Evolutionary conservation across 2,888 invertebrate genomes (phyloP).

Genomic region (Ferrisia virgata): DNA sequence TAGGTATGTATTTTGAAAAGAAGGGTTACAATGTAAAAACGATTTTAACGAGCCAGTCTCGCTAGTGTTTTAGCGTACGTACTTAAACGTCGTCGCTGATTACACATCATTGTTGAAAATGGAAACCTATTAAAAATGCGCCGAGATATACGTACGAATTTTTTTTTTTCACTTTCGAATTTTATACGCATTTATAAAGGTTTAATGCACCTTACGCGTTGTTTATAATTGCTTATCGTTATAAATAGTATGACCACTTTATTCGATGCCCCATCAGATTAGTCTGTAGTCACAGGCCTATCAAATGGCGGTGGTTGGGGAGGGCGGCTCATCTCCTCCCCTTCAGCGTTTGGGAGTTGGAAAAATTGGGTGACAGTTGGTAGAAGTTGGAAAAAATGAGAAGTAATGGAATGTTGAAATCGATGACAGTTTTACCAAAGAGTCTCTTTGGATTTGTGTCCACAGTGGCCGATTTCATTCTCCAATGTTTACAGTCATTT

Average conservation of each 20-base stretch:
- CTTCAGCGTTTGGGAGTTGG: too few relatives aligned
- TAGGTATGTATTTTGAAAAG: neutral
- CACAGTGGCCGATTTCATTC: too few relatives aligned
- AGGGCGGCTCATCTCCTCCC: too few relatives aligned
- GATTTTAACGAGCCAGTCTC: constrained; percentile 37
- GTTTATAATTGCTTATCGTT: neutral
- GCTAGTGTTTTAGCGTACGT: neutral
- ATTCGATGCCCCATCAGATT: neutral
- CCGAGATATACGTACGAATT: neutral
- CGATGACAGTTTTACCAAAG: too few relatives aligned
- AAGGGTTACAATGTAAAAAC: constrained; percentile 11
- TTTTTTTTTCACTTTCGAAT: neutral
- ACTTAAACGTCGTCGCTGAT: constrained; percentile 27
- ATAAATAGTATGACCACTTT: neutral
- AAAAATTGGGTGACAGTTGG: too few relatives aligned
- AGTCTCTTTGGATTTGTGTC: too few relatives aligned
- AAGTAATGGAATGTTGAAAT: too few relatives aligned
- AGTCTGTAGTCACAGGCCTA: too few relatives aligned
- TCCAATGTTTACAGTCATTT: too few relatives aligned
- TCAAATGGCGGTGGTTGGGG: too few relatives aligned
- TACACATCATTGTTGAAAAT: constrained; percentile 15
- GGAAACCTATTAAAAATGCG: constrained; percentile 17
- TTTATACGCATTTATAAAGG: neutral
- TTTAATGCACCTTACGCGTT: too few relatives aligned
- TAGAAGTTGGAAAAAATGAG: too few relatives aligned